Evolutionary conservation across 2,113 vertebrate genomes (phyloP), one percentile per base, ranked within the genome.

Genomic region (Rhea americana): DNA sequence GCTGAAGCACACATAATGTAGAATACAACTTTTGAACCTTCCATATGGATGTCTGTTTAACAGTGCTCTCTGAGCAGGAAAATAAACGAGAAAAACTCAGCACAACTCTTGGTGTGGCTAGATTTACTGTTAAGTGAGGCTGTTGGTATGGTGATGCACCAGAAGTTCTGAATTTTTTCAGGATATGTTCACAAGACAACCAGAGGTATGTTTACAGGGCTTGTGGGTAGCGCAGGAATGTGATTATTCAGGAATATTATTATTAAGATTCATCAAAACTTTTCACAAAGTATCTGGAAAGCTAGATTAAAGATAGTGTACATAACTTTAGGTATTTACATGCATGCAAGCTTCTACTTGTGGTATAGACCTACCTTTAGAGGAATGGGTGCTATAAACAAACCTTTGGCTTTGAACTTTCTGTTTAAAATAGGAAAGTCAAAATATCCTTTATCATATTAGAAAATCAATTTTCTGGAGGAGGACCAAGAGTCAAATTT

Each of bases 1-100:
- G 3, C 9, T 80, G 43, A 28, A 78, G 8, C 51, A 74, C 26
- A 55, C 18, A 73, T 8, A 53, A 82, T 41, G 2, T 15, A 65
- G 43, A 82, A 56, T 0, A 45, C 47, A 10, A 5, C 8, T 14
- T 79, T 47, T 11, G 0, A 15, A 30, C 19, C 21, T 2, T 1
- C 25, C 12, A 70, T 43, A 47, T 50, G 4, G 3, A 12, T 50
- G 11, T 74, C 28, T 45, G 22, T 70, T 62, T 53, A 74, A 35
- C 45, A 71, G 24, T 26, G 7, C 13, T 26, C 45, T 72, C 70
- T 62, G 9, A n/a, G 21, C 43, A 35, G 3, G 19, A 86, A 78
- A 74, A 41, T 37, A 8, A 58, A 3, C 18, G 61, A 47, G 8
- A 41, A 47, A 8, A 2, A 18, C 53, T 72, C 68, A 81, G 11